phyloP scores from a whole-genome alignment of 2,797 vertebrate genomes.

The Danio aesculapii region DNA sequence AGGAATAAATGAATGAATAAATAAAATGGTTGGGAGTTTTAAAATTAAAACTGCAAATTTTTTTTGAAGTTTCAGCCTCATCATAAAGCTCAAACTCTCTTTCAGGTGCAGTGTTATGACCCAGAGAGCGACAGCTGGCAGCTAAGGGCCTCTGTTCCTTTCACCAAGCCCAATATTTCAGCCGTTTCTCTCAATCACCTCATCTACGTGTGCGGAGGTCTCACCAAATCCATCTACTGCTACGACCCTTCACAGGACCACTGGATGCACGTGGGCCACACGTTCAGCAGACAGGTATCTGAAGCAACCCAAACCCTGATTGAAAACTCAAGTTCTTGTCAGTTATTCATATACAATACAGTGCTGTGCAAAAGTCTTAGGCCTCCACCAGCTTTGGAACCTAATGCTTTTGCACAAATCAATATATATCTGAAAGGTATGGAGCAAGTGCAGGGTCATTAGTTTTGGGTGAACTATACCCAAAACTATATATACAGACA shows the following conservation, averaged over 20 bases:
- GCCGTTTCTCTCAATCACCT: conserved; percentile 95
- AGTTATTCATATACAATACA: neutral
- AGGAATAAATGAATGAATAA: no score
- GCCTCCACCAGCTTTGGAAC: no score
- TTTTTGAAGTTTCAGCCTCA: no score
- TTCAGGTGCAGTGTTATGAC: conserved; percentile 96
- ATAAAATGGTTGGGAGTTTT: no score
- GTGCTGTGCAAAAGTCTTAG: no score
- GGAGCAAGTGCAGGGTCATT: no score
- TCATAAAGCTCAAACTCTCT: neutral
- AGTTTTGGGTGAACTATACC: no score
- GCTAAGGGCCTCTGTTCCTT: conserved; percentile 92
- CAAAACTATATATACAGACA: no score
- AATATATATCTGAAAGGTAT: no score
- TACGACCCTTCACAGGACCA: conserved; percentile 95
- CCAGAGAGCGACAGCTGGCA: conserved; percentile 91
- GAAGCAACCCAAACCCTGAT: neutral
- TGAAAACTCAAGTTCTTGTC: neutral
- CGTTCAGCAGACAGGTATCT: conserved; percentile 92
- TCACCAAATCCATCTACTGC: conserved; percentile 95
- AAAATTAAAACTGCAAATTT: no score
- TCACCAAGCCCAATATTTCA: conserved; percentile 95
- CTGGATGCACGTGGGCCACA: conserved; percentile 96
- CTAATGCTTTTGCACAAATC: no score
- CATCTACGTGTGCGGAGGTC: conserved; percentile 94